Conservation (phyloP, 2,888 invertebrate genomes). For the Polymixis flavicincta region DNA sequence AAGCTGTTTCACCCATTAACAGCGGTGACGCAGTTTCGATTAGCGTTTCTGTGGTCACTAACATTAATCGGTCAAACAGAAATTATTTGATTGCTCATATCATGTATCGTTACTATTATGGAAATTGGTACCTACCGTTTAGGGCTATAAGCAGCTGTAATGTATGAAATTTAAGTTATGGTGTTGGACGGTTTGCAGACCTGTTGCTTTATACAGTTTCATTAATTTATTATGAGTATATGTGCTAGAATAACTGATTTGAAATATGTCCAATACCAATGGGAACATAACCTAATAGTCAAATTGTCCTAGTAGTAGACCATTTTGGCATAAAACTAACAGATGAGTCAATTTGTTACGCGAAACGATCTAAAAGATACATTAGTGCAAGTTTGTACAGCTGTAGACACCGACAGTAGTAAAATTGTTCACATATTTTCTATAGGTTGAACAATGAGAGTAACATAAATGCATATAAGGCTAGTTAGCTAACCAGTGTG, state of each 20-base stretch:
- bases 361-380: slow-evolving; percentile 35
- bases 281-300: neutral
- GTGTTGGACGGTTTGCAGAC: neutral
- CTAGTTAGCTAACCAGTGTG: slow-evolving; percentile 60
- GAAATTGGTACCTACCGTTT: neutral
- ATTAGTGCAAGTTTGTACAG: slow-evolving; percentile 74
- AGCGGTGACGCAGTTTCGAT: slow-evolving; percentile 51
- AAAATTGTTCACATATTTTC: slow-evolving; percentile 69
- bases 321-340: slow-evolving; percentile 24
- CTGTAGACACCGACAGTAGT: slow-evolving; percentile 81
- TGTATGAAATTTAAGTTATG: slow-evolving; percentile 7
- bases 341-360: slow-evolving; percentile 32
- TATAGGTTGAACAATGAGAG: slow-evolving; percentile 72
- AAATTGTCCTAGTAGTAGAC: slow-evolving; percentile 8
- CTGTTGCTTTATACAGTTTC: neutral
- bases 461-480: slow-evolving; percentile 71
- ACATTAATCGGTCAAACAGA: slow-evolving; percentile 43
- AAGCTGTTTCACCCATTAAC: slow-evolving; percentile 65
- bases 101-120: slow-evolving; percentile 6
- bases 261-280: neutral
- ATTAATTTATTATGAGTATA: neutral
- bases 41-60: slow-evolving; percentile 30
- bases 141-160: neutral
- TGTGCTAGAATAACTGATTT: neutral
- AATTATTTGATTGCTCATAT: slow-evolving; percentile 26